phyloP scores from a whole-genome alignment of 2,797 vertebrate genomes.

The Eremophila alpestris region DNA sequence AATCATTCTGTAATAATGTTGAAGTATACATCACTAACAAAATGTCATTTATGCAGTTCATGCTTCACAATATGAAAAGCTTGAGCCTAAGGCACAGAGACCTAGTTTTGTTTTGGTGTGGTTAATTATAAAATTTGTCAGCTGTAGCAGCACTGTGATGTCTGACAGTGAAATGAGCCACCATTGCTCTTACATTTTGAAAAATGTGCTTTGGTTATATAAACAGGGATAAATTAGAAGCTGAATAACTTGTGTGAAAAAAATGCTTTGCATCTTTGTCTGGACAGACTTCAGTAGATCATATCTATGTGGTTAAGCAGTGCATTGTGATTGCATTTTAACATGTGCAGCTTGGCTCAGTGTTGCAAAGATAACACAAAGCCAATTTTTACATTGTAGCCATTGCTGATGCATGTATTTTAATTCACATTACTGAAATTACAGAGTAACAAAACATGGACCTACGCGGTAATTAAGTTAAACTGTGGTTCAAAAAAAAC shows the following conservation, averaged over 20 bases:
- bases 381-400: not conserved
- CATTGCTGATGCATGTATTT: not conserved
- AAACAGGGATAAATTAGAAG: conserved; percentile 18
- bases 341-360: not conserved
- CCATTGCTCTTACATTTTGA: conserved; percentile 20
- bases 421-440: not conserved
- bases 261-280: not conserved
- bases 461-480: not conserved
- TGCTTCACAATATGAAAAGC: conserved; percentile 32
- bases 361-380: not conserved
- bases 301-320: not conserved
- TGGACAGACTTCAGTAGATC: not conserved
- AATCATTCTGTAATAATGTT: not conserved
- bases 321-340: not conserved
- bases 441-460: not conserved
- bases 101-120: conserved; percentile 58
- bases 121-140: conserved; percentile 59
- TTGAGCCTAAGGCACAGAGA: conserved; percentile 57
- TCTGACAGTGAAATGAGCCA: conserved; percentile 50
- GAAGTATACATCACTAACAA: conserved; percentile 1
- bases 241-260: not conserved
- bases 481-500: not conserved
- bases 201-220: conserved; percentile 2
- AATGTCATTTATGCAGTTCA: not conserved
- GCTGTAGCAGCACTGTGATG: conserved; percentile 5